Evolutionary conservation across 2,888 invertebrate genomes (phyloP).

Genomic region (Tryphoninae sp.): DNA sequence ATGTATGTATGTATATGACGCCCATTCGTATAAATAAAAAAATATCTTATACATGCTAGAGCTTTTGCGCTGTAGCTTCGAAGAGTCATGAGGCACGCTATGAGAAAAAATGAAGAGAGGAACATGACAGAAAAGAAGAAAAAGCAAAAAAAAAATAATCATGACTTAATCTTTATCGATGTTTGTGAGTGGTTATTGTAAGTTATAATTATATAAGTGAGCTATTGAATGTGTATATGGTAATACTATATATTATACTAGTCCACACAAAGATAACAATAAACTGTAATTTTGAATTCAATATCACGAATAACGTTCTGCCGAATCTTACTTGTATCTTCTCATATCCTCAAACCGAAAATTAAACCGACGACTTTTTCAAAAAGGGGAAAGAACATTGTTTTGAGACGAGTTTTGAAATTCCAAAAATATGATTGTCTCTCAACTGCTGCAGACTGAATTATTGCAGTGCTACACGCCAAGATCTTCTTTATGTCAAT

Average conservation of each 20-base stretch:
- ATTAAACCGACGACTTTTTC: not conserved
- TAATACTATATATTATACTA: slow-evolving; percentile 78
- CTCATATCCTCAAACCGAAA: not conserved
- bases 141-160: slow-evolving; percentile 72
- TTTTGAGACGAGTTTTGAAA: too few species aligned
- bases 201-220: slow-evolving; percentile 80
- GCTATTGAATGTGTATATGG: slow-evolving; percentile 81
- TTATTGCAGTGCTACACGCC: too few species aligned
- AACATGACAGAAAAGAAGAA: slow-evolving; percentile 45
- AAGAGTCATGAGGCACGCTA: slow-evolving; percentile 77
- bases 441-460: too few species aligned
- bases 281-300: slow-evolving; percentile 81
- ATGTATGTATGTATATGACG: slow-evolving; percentile 58
- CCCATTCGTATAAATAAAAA: slow-evolving; percentile 63
- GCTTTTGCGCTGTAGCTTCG: slow-evolving; percentile 80
- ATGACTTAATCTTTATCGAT: slow-evolving; percentile 80
- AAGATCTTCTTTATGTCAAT: too few species aligned
- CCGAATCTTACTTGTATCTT: not conserved
- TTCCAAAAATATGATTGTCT: too few species aligned
- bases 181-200: slow-evolving; percentile 80
- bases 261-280: slow-evolving; percentile 81
- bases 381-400: not conserved
- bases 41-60: slow-evolving; percentile 78
- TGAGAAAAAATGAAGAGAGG: slow-evolving; percentile 62
- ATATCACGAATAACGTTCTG: slow-evolving; percentile 54